Evolutionary conservation across 2,797 vertebrate genomes (phyloP), one percentile per base, ranked within the genome.

Genomic region (Melanotaenia pygmaea): DNA sequence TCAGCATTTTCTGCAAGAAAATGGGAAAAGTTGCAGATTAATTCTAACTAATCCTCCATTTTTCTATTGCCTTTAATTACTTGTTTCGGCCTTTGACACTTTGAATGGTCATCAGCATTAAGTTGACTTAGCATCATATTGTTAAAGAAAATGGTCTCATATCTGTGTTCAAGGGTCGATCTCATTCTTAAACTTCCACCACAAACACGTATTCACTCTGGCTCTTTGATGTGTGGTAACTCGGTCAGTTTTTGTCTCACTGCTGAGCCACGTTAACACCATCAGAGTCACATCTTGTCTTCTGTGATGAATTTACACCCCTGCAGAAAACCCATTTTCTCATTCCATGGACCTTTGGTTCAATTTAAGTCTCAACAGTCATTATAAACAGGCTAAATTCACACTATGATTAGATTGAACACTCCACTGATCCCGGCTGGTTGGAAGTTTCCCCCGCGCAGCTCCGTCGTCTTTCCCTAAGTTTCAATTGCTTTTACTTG

Each of bases 1-100:
- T 86, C 77, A 50, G 75, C 70, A 5, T 86, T 89, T 89, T 88
- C 82, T 79, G 68, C 74, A 28, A 65, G 85, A 90, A 93, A 91
- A 92, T 89, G 83, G 79, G 86, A 80, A 90, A 93, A 88, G 86
- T 90, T 92, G 80, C n/a, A 75, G 91, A 90, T 92, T 93, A 88
- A 93, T 92, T 91, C 35, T 0, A 90, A 73, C 77, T 92, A 93
- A 93, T 92, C 89, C 81, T 72, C 53, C 57, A 69, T 87, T 90
- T 90, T 87, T 89, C 81, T 89, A 83, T 91, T 81, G 84, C 79
- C 79, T 90, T 91, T 92, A 90, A 93, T 91, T 83, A 88, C 86
- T 89, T 89, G 80, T 91, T 90, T 77, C 60, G 65, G 79, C 80
- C 74, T 76, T 77, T 87, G 88, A 90, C 89, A 85, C 60, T 34